Base-by-base conservation (phyloP, 1,140 invertebrate genomes). In the Papilio xuthus region DNA sequence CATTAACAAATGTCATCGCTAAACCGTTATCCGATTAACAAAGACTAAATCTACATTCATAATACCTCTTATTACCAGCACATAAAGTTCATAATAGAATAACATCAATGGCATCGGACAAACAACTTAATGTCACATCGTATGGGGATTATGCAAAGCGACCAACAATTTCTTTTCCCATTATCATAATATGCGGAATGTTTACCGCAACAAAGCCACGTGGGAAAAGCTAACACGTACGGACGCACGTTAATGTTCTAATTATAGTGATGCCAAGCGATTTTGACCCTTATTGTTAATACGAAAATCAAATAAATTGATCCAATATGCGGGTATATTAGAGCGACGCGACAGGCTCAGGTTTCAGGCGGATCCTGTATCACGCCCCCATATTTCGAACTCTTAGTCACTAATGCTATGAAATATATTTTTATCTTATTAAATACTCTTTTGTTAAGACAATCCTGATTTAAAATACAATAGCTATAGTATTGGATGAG, bases 121-220 rank as follows among this genome's bases (percentile, higher is more conserved):
- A 77, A 83, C 81, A 84, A 81, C 86, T 85, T 86, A 89, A 88
- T 85, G 86, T 86, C 86, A 85, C 70, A 86, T 86, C 86, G 85
- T 82, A 81, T 77, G 76, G 81, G 79, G 88, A 89, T 89, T 90
- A 91, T 90, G 90, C 86, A 90, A 90, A 91, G 88, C 83, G 80
- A 80, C 78, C 44, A 79, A 77, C 80, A 84, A 84, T 85, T 86
- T 86, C 75, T 84, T 84, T 81, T 85, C 82, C 83, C 85, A 86
- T 87, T 85, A 85, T 79, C 86, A 86, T 89, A 89, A 85, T 86
- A 82, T 82, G 82, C 84, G 79, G 81, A 83, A 85, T 86, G 85
- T 90, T 89, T 87, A 87, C 85, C 84, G 84, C 82, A 44, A 84
- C 82, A 86, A 85, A 86, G 79, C 72, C 82, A 87, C 89, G 85